These are phyloP conservation scores for Tamias sibiricus DNA, from an alignment of 2,113 vertebrate species.

Conservation along the genomic window DNA sequence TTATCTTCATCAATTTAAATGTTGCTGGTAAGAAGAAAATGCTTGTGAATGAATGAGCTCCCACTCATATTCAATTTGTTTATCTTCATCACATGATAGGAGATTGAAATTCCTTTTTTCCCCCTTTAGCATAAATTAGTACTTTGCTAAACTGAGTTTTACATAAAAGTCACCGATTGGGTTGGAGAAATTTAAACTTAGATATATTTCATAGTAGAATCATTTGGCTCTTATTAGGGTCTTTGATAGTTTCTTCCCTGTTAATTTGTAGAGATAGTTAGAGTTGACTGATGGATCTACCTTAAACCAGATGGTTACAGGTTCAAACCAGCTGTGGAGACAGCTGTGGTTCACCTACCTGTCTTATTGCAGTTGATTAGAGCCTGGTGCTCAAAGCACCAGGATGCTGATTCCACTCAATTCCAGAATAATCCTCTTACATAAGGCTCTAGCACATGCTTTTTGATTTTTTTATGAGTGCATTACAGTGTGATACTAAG, in stretches of 20 bases:
- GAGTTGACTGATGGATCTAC: background rate
- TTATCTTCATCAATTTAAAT: conserved; percentile 45
- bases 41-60: background rate
- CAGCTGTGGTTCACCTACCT: background rate
- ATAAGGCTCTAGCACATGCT: conserved; percentile 41
- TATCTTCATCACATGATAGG: background rate
- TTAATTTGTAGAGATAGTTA: conserved; percentile 33
- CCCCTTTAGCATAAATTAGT: background rate
- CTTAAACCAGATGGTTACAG: background rate
- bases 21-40: conserved; percentile 32
- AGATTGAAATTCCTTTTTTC: background rate
- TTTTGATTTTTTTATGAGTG: conserved; percentile 50
- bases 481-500: conserved; percentile 9
- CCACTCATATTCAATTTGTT: background rate
- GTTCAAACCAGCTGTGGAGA: background rate
- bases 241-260: conserved; percentile 48
- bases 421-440: conserved; percentile 45
- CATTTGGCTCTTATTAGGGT: conserved; percentile 15
- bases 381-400: conserved; percentile 2
- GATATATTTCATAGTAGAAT: conserved; percentile 42
- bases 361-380: conserved; percentile 14
- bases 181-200: conserved; percentile 32
- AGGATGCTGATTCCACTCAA: conserved; percentile 16
- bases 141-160: conserved; percentile 42
- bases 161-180: background rate